Percentiles rank a stretch among this genome's conserved stretches.
Conservation (phyloP, 2,113 vertebrate genomes). For the Marcusenius ussheri region DNA sequence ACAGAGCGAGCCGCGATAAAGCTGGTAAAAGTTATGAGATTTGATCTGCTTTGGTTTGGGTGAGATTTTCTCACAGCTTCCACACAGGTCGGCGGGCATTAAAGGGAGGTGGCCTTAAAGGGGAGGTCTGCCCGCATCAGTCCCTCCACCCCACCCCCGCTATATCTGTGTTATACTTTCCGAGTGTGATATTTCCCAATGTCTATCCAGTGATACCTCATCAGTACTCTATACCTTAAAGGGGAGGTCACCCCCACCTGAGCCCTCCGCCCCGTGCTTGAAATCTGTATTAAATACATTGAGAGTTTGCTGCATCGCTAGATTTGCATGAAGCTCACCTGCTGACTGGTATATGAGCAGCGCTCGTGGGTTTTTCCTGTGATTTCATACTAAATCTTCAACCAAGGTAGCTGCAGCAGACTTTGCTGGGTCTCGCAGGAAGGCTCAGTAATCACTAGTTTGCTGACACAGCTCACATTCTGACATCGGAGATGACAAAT, state of each 20-base stretch:
- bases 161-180: neutral
- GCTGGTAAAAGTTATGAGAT: neutral
- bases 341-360: neutral
- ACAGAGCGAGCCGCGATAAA: neutral
- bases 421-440: too few species aligned
- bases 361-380: too few species aligned
- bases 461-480: too few species aligned
- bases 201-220: neutral
- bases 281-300: neutral
- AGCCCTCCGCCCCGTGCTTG: neutral
- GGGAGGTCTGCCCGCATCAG: neutral
- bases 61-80: neutral
- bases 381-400: neutral
- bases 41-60: neutral
- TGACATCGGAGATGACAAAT: too few species aligned
- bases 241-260: neutral
- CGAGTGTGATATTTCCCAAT: neutral
- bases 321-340: neutral
- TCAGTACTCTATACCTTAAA: neutral
- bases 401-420: too few species aligned
- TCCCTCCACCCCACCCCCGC: neutral
- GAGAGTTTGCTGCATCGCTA: neutral
- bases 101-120: constrained; percentile 22
- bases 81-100: constrained; percentile 11
- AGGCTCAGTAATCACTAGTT: too few species aligned